Percentiles rank a stretch among this genome's conserved stretches.
phyloP scores from a whole-genome alignment of 2,888 invertebrate species.

The Conus canariensis region DNA sequence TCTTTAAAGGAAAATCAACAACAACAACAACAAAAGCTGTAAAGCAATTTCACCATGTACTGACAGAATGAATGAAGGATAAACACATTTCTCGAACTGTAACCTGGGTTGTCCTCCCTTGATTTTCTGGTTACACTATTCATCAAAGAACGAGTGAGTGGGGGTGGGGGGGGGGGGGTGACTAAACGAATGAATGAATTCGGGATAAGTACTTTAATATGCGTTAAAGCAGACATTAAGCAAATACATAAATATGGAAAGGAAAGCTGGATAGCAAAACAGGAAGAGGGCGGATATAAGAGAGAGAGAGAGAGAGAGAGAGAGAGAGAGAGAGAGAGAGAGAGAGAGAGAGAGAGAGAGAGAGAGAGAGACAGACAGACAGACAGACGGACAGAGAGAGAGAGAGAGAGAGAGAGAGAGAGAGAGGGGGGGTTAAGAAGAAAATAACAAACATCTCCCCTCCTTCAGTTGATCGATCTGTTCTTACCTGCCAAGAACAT shows the following conservation, averaged over 20 bases:
- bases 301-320: no score
- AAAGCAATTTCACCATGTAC: no score
- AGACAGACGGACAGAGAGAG: background rate
- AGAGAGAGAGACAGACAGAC: background rate
- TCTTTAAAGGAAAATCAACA: no score
- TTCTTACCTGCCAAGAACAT: conserved; percentile 75
- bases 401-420: background rate
- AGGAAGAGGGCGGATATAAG: background rate
- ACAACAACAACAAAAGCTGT: no score
- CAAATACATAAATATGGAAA: background rate
- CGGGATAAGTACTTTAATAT: background rate
- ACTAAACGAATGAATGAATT: background rate
- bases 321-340: no score
- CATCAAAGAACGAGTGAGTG: no score
- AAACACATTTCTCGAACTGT: no score
- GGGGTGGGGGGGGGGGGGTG: background rate
- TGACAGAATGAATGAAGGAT: no score
- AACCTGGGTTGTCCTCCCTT: no score
- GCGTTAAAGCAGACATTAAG: background rate
- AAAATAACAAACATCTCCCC: no score
- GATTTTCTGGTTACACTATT: no score
- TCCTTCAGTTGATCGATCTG: no score
- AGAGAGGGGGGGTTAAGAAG: background rate
- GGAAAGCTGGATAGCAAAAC: background rate
- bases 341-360: background rate